Conservation (phyloP, 2,888 invertebrate species). For the Caprella mutica region DNA sequence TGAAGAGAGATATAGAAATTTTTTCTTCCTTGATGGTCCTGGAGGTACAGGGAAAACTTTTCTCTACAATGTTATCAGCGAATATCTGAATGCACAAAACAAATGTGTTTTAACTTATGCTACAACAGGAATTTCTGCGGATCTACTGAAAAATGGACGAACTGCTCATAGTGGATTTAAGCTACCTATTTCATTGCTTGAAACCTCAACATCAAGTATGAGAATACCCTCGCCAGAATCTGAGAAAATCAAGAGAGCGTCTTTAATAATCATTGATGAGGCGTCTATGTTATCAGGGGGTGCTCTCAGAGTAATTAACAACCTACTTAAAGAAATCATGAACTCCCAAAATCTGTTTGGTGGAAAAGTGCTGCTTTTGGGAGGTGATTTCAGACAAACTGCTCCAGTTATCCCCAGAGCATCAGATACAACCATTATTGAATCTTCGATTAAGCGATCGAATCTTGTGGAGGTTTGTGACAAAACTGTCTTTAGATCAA, state of each 20-base stretch:
- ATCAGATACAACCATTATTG: background rate
- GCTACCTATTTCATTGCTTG: background rate
- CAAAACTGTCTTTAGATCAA: too few relatives aligned
- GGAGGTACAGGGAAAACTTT: background rate
- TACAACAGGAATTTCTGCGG: too few relatives aligned
- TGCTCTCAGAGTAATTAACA: background rate
- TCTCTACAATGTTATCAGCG: background rate
- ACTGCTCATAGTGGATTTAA: background rate
- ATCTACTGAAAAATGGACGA: too few relatives aligned
- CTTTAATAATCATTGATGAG: background rate
- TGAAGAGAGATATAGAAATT: too few relatives aligned
- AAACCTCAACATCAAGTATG: background rate
- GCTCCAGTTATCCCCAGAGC: background rate
- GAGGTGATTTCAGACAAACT: background rate
- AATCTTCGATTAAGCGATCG: too few relatives aligned
- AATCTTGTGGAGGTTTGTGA: background rate
- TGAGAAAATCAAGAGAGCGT: background rate
- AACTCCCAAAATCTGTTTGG: background rate
- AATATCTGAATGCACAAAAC: too few relatives aligned
- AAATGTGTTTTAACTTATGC: too few relatives aligned
- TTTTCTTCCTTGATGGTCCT: background rate
- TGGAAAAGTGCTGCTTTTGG: background rate
- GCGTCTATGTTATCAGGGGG: background rate
- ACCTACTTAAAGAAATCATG: background rate
- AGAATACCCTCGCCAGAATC: background rate